These are phyloP conservation scores for Elephas maximus DNA, from an alignment of 2,113 vertebrate species.

Conservation along the genomic window DNA sequence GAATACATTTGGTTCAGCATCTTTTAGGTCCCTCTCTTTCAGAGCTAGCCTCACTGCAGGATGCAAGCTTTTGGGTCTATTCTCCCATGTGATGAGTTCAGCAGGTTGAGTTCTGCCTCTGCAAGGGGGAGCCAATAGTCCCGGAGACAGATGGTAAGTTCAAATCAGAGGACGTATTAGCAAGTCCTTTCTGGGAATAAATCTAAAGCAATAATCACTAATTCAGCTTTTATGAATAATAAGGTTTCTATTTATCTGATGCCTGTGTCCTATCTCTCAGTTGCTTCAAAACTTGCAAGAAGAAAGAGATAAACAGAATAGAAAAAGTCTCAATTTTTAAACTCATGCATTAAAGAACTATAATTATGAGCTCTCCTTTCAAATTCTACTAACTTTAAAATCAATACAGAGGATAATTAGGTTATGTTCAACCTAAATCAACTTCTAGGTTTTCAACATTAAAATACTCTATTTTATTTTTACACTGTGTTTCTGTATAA, in stretches of 20 bases:
- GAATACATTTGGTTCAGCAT: not conserved
- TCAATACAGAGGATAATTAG: not conserved
- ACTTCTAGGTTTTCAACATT: conserved; percentile 34
- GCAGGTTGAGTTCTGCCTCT: not conserved
- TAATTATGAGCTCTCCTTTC: not conserved
- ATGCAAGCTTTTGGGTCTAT: not conserved
- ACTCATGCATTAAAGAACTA: not conserved
- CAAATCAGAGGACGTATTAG: not conserved
- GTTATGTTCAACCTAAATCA: not conserved
- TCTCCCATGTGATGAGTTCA: not conserved
- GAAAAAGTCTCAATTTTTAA: conserved; percentile 49
- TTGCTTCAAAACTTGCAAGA: conserved; percentile 54
- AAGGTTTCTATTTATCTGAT: not conserved
- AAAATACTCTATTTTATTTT: conserved; percentile 42
- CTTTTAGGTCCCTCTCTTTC: not conserved
- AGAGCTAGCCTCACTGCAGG: not conserved
- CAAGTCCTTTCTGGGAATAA: not conserved
- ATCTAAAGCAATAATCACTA: conserved; percentile 41
- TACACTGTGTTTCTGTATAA: not conserved
- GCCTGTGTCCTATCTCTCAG: not conserved
- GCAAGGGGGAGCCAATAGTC: not conserved
- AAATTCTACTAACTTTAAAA: conserved; percentile 44
- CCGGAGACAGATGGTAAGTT: not conserved
- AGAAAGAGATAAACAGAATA: not conserved
- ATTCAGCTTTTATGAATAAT: conserved; percentile 23